A percentile compares a stretch with the other conserved stretches of the same genome.
Conservation (phyloP, 2,888 invertebrate genomes). For the Synergus itoensis region DNA sequence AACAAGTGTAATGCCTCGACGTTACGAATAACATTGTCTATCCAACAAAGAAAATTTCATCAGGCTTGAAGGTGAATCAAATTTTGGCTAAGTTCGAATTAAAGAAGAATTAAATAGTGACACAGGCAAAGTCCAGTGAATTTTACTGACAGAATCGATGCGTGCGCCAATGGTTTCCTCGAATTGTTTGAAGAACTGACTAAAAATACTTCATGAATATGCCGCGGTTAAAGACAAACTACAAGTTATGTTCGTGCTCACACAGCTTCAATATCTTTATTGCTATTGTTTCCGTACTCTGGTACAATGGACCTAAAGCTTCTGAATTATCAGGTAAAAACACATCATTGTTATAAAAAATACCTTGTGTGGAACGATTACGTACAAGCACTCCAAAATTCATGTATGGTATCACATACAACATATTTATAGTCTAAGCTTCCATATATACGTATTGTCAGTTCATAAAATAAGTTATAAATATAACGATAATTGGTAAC, state of each 20-base stretch:
- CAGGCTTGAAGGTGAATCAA: not conserved
- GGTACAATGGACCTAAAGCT: not conserved
- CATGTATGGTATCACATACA: too few species aligned
- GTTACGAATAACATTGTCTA: not conserved
- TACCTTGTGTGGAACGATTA: too few species aligned
- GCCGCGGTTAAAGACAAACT: constrained; percentile 10
- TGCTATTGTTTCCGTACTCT: not conserved
- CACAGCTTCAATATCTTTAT: not conserved
- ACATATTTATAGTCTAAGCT: too few species aligned
- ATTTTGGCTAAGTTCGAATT: not conserved
- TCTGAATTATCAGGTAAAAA: not conserved
- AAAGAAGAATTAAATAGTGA: not conserved
- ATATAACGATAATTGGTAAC: too few species aligned
- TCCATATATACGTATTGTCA: too few species aligned
- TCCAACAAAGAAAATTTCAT: constrained; percentile 3
- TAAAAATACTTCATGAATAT: constrained; percentile 63
- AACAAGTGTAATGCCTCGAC: not conserved
- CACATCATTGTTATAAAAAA: too few species aligned
- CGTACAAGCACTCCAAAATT: too few species aligned
- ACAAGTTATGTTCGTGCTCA: not conserved
- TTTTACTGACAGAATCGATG: constrained; percentile 21
- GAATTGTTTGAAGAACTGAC: constrained; percentile 61
- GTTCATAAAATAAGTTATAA: too few species aligned
- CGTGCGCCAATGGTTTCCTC: constrained; percentile 22
- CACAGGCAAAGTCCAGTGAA: not conserved